Evolutionary conservation across 2,797 vertebrate species (phyloP).

Genomic region (Selene dorsalis): DNA sequence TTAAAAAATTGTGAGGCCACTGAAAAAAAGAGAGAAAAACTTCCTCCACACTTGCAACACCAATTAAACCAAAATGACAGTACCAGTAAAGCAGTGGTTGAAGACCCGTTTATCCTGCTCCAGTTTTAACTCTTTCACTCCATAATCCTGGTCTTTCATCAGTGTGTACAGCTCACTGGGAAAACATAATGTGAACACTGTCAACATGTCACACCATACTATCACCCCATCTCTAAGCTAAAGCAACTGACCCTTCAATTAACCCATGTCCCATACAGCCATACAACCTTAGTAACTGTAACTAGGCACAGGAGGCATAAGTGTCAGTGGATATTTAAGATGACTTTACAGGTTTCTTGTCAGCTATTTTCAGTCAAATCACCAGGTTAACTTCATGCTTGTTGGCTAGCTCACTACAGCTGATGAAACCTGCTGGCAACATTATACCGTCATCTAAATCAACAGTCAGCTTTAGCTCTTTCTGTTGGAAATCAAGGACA

Average conservation of each 20-base stretch:
- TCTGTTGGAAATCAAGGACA: background rate
- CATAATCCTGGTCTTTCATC: conserved; percentile 92
- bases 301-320: background rate
- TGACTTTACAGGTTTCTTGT: too few relatives aligned
- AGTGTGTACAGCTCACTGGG: conserved; percentile 88
- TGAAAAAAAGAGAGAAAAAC: background rate
- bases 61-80: background rate
- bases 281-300: background rate
- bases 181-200: conserved; percentile 43
- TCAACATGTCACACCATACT: background rate
- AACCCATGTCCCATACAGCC: background rate
- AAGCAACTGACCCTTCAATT: background rate
- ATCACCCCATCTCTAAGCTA: background rate
- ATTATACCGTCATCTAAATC: too few relatives aligned
- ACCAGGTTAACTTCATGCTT: background rate
- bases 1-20: background rate
- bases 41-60: background rate
- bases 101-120: conserved; percentile 93
- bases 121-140: conserved; percentile 92
- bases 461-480: background rate
- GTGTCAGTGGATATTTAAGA: too few relatives aligned
- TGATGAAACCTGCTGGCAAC: background rate
- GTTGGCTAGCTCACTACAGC: background rate
- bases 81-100: conserved; percentile 97
- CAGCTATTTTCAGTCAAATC: background rate